Percentiles rank a stretch among this genome's conserved stretches.
Evolutionary conservation across 23 tunicate genomes (phyloP).

Genomic region (Trididemnum nubilum): DNA sequence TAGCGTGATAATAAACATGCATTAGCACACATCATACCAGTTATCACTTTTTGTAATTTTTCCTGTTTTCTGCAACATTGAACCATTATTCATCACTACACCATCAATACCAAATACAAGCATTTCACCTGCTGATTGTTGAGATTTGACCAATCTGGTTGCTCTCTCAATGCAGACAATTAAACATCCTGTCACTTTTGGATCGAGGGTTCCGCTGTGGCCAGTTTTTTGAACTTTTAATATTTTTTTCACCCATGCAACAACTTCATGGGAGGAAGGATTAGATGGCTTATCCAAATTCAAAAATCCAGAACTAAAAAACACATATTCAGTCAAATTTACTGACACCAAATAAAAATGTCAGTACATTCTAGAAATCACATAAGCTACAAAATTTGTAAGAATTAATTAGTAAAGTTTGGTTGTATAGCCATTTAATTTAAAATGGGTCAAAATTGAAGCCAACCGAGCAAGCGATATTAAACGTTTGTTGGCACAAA

Average conservation of each 20-base stretch:
- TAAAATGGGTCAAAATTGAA: too few relatives aligned
- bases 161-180: conserved; percentile 97
- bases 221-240: conserved; percentile 96
- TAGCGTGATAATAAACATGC: too few relatives aligned
- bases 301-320: conserved; percentile 81
- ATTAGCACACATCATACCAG: too few relatives aligned
- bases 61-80: too few relatives aligned
- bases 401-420: not conserved
- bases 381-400: too few relatives aligned
- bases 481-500: too few relatives aligned
- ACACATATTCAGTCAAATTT: not conserved
- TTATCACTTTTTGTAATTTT: too few relatives aligned
- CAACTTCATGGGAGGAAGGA: conserved; percentile 99
- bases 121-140: conserved; percentile 91
- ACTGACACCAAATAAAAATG: too few relatives aligned
- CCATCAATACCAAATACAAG: not conserved
- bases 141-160: conserved; percentile 97
- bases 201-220: conserved; percentile 98
- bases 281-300: conserved; percentile 98
- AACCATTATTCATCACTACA: too few relatives aligned
- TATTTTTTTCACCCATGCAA: conserved; percentile 94
- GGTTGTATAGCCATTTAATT: too few relatives aligned
- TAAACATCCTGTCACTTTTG: conserved; percentile 99
- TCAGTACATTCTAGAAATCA: too few relatives aligned
- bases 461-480: too few relatives aligned